Evolutionary conservation across 1,140 invertebrate genomes (phyloP), one percentile per base, ranked within the genome.

Genomic region (Drosophila rhopaloa): DNA sequence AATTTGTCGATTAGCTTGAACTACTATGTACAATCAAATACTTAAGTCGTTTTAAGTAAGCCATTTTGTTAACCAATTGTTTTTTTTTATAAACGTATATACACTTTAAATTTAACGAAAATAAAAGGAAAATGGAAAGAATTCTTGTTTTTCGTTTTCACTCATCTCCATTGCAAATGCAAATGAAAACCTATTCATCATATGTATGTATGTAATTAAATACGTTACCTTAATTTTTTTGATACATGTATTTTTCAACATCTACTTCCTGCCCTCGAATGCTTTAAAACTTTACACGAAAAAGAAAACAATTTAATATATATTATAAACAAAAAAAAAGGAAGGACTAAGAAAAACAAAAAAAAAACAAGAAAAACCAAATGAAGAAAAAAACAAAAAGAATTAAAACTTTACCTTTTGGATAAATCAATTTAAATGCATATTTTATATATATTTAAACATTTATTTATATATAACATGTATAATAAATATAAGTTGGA

Each of bases 221-320:
- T 86, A 85, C 71, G 80, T 85, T 85, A 86, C 53, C 60, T 81
- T 76, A 79, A 62, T 76, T 88, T 85, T 88, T 88, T 88, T 88
- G 76, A 88, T 88, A 88, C 79, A 82, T 83, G 83, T 88, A 80
- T 88, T 88, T 88, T 88, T 88, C 79, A 88, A 88, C 83, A 88
- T 88, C 83, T 88, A 88, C 83, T 88, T 88, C 83, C 83, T 88
- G 83, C 83, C 83, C 83, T 88, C 83, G 72, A 88, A 88, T 88
- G 83, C 83, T 88, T 88, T 88, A 88, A 85, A 86, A 88, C 83
- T 88, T 88, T 88, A 88, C 79, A 88, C 76, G 67, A 79, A 61
- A 79, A 88, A 76, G 40, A 63, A 61, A 76, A 76, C 51, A 76
- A 66, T 75, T 63, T 65, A 66, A 60, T 77, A 70, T 67, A 68